These are phyloP conservation scores for Drosophila suzukii DNA, from an alignment of 1,140 invertebrate species.

Conservation along the genomic window DNA sequence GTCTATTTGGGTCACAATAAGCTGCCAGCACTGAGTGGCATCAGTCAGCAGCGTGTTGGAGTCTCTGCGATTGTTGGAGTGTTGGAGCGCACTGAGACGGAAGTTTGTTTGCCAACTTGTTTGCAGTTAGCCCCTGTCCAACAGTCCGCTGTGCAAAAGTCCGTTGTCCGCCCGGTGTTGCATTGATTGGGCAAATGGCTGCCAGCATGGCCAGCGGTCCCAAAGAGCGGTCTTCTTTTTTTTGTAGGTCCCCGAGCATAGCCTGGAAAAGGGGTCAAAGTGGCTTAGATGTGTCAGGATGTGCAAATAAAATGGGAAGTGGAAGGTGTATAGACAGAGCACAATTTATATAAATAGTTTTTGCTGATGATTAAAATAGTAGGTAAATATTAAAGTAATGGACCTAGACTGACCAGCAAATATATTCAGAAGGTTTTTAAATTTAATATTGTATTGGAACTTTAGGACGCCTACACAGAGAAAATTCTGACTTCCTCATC, in stretches of 20 bases:
- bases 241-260: constrained; percentile 6
- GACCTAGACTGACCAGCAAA: no score
- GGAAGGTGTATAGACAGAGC: not conserved
- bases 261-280: constrained; percentile 22
- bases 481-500: no score
- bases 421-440: no score
- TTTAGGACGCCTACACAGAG: no score
- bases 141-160: constrained; percentile 15
- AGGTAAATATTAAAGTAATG: not conserved
- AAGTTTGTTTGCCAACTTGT: constrained; percentile 67
- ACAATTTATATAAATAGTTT: not conserved
- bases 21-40: constrained; percentile 29
- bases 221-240: constrained; percentile 15
- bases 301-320: constrained; percentile 8
- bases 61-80: constrained; percentile 39
- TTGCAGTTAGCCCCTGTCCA: constrained; percentile 31
- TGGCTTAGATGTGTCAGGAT: constrained; percentile 19
- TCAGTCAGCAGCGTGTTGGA: constrained; percentile 19
- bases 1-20: constrained; percentile 69
- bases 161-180: constrained; percentile 39
- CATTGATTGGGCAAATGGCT: constrained; percentile 58
- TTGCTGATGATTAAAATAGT: not conserved
- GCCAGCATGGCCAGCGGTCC: constrained; percentile 26
- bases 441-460: no score
- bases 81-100: constrained; percentile 73